Percentiles rank a stretch among this genome's conserved stretches.
These are phyloP conservation scores for Pachyramphus minor DNA, from an alignment of 2,113 vertebrate species.

Conservation along the genomic window DNA sequence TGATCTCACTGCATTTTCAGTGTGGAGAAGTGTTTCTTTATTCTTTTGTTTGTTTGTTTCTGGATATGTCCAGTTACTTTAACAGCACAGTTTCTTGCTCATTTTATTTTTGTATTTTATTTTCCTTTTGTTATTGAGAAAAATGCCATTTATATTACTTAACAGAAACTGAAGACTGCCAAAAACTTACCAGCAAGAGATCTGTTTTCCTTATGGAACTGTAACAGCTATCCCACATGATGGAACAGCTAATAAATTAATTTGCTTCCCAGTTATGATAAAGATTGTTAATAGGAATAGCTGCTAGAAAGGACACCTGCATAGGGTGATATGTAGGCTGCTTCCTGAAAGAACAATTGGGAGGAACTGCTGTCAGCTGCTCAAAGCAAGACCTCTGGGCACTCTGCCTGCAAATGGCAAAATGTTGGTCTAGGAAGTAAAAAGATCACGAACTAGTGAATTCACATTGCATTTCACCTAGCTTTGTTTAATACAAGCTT, in stretches of 20 bases:
- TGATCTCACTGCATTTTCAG: not conserved
- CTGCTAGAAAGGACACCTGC: not conserved
- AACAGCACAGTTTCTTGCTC: not conserved
- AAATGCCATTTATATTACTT: slow-evolving; percentile 1
- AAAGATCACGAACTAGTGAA: not conserved
- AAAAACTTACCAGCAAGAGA: not conserved
- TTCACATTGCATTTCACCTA: not conserved
- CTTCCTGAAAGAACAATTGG: not conserved
- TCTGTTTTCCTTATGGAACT: not conserved
- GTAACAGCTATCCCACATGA: not conserved
- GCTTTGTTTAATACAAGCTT: not conserved
- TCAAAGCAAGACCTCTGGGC: not conserved
- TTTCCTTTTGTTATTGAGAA: not conserved
- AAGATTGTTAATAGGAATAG: not conserved
- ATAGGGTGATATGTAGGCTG: not conserved
- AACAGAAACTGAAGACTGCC: not conserved
- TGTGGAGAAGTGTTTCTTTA: not conserved
- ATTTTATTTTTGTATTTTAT: not conserved
- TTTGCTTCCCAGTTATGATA: not conserved
- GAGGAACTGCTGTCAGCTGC: not conserved
- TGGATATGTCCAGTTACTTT: not conserved
- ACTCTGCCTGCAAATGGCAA: not conserved
- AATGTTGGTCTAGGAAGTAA: not conserved
- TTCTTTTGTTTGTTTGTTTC: not conserved
- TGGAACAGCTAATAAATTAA: not conserved